Evolutionary conservation across 2,113 vertebrate species (phyloP), one percentile per base, ranked within the genome.

Genomic region (Albula glossodonta): DNA sequence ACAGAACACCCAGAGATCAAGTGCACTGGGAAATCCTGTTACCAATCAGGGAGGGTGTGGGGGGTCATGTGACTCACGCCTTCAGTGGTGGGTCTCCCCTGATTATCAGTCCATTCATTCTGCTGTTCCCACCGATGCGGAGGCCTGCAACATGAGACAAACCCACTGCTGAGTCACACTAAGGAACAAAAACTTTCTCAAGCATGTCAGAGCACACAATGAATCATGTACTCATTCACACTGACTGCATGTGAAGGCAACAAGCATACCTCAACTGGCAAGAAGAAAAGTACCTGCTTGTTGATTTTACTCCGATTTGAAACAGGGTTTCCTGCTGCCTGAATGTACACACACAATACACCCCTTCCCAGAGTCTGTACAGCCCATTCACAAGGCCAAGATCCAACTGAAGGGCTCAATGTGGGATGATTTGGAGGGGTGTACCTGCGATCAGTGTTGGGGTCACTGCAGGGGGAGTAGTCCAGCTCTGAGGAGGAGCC

Each of bases 401-500:
- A 74, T 31, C 7, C 2, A 7, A 25, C 9, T 5, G 63, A n/a
- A 66, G 60, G 60, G 22, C 17, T 19, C 60, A 66, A 15, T 66
- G 19, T 8, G n/a, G 70, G 70, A 31, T 2, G 9, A 31, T 8
- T 7, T 31, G 22, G 70, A 74, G 70, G 70, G n/a, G n/a, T 41
- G 19, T 53, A 85, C 84, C 84, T 85, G 53, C 91, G 93, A 31
- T 91, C 92, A 50, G 90, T 0, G 81, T 94, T 94, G 10, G 94
- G 94, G 87, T 94, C 94, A 66, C 94, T 97, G 84, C 95, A 96
- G 87, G 95, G 93, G 0, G 96, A 97, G 89, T 89, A 93, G 83
- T 93, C 96, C 79, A 91, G 90, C 78, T 96, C 96, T 0, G 96
- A 94, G 51, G 96, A 96, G 88, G 96, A 97, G 85, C 93, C 94